A percentile compares a stretch with the other conserved stretches of the same genome.
These are phyloP conservation scores for Aramus guarauna DNA, from an alignment of 2,113 vertebrate genomes.

Conservation along the genomic window DNA sequence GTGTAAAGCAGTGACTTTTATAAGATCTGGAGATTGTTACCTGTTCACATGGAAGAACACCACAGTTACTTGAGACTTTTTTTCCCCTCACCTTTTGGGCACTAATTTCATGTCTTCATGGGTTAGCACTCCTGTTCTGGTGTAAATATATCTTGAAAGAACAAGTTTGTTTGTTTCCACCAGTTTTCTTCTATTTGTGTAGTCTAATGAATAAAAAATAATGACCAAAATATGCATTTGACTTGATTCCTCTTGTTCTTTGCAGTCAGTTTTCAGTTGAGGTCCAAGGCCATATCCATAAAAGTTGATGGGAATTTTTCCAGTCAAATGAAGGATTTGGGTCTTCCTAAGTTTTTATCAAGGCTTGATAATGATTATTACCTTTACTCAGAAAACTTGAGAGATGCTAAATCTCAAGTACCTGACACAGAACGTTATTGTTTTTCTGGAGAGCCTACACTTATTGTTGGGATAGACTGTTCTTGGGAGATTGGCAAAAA, in stretches of 20 bases:
- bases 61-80: accelerated
- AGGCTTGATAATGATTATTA: neutral
- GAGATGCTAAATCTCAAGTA: neutral
- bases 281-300: neutral
- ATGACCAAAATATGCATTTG: neutral
- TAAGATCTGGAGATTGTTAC: neutral
- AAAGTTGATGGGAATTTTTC: neutral
- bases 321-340: neutral
- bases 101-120: neutral
- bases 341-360: neutral
- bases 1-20: neutral
- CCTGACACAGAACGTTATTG: neutral
- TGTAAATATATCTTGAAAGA: neutral
- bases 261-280: neutral
- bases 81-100: neutral
- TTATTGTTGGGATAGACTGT: neutral
- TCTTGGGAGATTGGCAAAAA: neutral
- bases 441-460: neutral
- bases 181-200: neutral
- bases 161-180: neutral
- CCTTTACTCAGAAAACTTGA: neutral
- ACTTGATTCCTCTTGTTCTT: neutral
- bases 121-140: neutral
- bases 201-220: neutral
- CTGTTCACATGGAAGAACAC: neutral